A percentile compares a stretch with the other conserved stretches of the same genome.
Conservation (phyloP, 2,113 vertebrate genomes). For the Pollimyrus isidori region DNA sequence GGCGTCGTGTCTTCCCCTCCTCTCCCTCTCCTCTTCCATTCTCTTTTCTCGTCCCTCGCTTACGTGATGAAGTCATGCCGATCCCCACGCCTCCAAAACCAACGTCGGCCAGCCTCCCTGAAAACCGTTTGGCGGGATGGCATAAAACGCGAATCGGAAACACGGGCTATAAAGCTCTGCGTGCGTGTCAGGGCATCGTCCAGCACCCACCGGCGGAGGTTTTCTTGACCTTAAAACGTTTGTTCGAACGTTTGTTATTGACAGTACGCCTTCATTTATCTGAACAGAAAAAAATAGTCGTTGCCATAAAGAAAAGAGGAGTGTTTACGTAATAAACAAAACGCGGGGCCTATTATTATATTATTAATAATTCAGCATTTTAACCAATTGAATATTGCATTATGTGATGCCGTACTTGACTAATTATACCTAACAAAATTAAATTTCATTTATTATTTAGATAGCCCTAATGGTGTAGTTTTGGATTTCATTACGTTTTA, state of each 20-base stretch:
- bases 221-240: background rate
- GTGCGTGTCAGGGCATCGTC: background rate
- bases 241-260: background rate
- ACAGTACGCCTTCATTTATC: background rate
- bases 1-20: background rate
- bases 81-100: constrained; percentile 37
- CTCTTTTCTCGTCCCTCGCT: constrained; percentile 17
- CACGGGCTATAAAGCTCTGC: constrained; percentile 34
- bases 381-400: background rate
- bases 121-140: constrained; percentile 33
- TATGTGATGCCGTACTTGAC: background rate
- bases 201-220: background rate
- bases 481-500: background rate
- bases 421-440: background rate
- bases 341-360: background rate
- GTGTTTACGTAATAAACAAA: background rate
- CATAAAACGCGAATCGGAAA: constrained; percentile 22
- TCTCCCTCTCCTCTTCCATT: constrained; percentile 7
- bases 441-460: background rate
- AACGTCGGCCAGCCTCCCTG: constrained; percentile 35
- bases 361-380: background rate
- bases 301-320: background rate
- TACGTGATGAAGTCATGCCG: constrained; percentile 50
- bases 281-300: background rate
- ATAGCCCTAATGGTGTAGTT: background rate